Conservation (phyloP, 2,888 invertebrate species). For the Drosophila picticornis region DNA sequence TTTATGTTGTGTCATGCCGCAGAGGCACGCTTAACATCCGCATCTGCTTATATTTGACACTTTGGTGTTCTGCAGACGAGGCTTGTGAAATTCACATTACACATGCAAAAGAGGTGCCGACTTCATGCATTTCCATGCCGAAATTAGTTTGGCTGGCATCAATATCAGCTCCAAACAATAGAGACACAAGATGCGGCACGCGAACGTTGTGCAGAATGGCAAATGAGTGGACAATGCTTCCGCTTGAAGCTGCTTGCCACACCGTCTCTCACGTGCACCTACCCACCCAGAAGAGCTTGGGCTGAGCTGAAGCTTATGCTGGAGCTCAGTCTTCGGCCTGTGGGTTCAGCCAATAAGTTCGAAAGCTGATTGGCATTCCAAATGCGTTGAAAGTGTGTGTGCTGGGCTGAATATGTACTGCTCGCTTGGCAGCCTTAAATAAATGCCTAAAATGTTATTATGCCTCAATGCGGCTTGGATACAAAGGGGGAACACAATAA, state of each 20-base stretch:
- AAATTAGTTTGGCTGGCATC: constrained; percentile 43
- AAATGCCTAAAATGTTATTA: constrained; percentile 63
- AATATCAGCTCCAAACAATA: constrained; percentile 48
- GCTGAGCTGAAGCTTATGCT: constrained; percentile 13
- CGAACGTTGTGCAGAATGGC: constrained; percentile 55
- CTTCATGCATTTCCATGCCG: constrained; percentile 50
- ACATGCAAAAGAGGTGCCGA: constrained; percentile 68
- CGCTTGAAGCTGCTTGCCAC: constrained; percentile 44
- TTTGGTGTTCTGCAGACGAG: constrained; percentile 7
- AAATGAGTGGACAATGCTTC: constrained; percentile 60
- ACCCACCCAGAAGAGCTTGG: constrained; percentile 8
- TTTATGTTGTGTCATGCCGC: constrained; percentile 49
- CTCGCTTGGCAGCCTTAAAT: constrained; percentile 35
- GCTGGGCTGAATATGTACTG: not conserved
- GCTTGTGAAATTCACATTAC: constrained; percentile 55
- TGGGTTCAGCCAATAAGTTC: constrained; percentile 58
- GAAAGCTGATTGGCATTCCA: constrained; percentile 73
- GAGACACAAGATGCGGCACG: constrained; percentile 47
- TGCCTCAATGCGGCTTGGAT: constrained; percentile 24
- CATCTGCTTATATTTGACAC: constrained; percentile 16
- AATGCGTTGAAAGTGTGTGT: constrained; percentile 47
- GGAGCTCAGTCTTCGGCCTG: constrained; percentile 17
- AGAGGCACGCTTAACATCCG: constrained; percentile 42
- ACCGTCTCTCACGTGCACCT: constrained; percentile 18
- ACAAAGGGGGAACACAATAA: constrained; percentile 28